Evolutionary conservation across 2,113 vertebrate genomes (phyloP).

Genomic region (Lagopus leucura): DNA sequence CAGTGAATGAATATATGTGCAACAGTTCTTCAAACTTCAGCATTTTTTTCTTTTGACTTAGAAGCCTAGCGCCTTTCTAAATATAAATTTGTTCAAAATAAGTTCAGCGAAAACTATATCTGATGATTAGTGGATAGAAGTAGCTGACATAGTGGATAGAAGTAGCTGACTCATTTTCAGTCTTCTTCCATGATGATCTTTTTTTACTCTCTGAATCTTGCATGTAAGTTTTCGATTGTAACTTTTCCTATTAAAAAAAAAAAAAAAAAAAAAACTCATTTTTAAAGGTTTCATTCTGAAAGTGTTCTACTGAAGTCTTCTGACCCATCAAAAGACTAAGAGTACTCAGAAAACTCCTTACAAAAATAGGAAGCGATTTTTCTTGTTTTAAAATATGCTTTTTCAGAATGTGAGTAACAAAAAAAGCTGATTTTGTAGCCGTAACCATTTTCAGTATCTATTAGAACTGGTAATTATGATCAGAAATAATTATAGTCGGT

Average conservation of each 20-base stretch:
- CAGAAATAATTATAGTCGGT: not conserved
- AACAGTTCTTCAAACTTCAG: not conserved
- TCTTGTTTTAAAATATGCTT: not conserved
- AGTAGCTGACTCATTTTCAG: constrained; percentile 14
- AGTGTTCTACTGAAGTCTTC: not conserved
- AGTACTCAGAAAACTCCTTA: not conserved
- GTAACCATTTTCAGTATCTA: not conserved
- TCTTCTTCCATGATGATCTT: not conserved
- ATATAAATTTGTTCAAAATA: not conserved
- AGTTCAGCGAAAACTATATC: not conserved
- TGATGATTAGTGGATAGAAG: not conserved
- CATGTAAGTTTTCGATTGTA: not conserved
- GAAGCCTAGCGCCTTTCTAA: not conserved
- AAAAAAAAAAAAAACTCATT: not conserved
- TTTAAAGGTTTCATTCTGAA: not conserved
- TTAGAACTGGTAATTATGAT: not conserved
- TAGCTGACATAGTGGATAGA: not conserved
- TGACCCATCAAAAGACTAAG: not conserved
- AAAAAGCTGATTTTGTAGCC: not conserved
- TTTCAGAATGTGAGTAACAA: not conserved
- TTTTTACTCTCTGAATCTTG: not conserved
- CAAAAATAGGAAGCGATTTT: not conserved
- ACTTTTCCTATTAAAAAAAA: not conserved
- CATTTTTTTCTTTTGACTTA: not conserved
- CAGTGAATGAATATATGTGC: not conserved